Base-by-base conservation (phyloP, 2,113 vertebrate species). In the Panthera tigris region DNA sequence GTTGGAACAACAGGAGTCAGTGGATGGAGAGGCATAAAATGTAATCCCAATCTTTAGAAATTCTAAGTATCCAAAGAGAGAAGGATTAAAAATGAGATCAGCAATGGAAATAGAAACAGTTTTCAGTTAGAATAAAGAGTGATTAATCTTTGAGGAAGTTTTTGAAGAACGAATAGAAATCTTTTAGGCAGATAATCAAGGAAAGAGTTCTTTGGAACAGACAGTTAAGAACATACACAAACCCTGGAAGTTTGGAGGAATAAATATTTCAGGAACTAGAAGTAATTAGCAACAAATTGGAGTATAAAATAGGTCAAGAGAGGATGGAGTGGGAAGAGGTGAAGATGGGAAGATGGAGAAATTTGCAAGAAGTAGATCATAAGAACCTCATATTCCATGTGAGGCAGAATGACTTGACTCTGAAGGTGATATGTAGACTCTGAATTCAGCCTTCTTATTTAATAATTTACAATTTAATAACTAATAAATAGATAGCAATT, bases 391-490 rank as follows among this genome's bases (percentile, higher is more conserved):
- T 27, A 27, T 69, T 76, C 36, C 41, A 21, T 33, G 29, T 61
- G 83, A 33, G 95, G n/a, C 41, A n/a, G 39, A 29, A 7, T 68
- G 27, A 83, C 19, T 94, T 94, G 66, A 91, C 39, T 27, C 27
- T 71, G 48, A 83, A 78, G n/a, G 65, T 88, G 45, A 57, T 68
- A 27, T 7, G 23, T 23, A 41, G 68, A 66, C 10, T 45, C 41
- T 86, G 41, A 91, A 87, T n/a, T 86, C 39, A 74, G 71, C 31
- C 29, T 92, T 92, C 83, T 86, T 41, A 93, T 76, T 52, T 95
- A 89, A 93, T 83, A 91, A 45, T 83, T 79, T 93, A 55, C 76
- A 18, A 94, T 76, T 89, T 93, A 15, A 85, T 76, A 92, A 91
- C 55, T 86, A 73, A 79, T 86, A 76, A 71, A 7, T 80, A 76